Evolutionary conservation across 2,888 invertebrate genomes (phyloP), one percentile per base, ranked within the genome.

Genomic region (Tridacna gigas): DNA sequence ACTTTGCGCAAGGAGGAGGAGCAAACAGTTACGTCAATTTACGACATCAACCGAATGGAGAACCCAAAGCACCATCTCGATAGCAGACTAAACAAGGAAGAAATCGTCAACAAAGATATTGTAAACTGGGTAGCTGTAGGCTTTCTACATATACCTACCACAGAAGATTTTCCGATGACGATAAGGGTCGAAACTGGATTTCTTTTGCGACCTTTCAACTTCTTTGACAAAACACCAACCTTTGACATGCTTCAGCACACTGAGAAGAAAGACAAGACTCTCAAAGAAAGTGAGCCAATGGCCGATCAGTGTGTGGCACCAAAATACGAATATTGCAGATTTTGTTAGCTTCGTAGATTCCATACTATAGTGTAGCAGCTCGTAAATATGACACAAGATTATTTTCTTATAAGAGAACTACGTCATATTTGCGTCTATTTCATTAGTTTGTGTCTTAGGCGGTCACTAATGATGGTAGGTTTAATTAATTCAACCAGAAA

Each of bases 131-230:
- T 91, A 0, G 83, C 89, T 7, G 79, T 91, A 13, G 91, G 91
- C 2, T 91, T 91, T 74, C 80, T 91, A 20, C 91, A 91, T 67
- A 77, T 91, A 22, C 91, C 91, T n/a, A 89, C 89, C 7, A 78
- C 90, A 26, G 91, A 91, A 78, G 91, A 91, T 37, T 85, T 91
- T 67, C 91, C 91, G 20, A 91, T 91, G 89, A 91, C 91, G 18
- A 81, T 86, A 7, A 75, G 86, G n/a, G 89, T 89, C 12, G 84
- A 89, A 37, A 83, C 89, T 9, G 89, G 90, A 0, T 91, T 91
- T 56, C 63, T 85, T 51, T 65, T 91, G 18, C 86, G 84, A 66
- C 91, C 91, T 0, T 91, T 89, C 74, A 91, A 91, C 76, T 91
- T 90, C 80, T 90, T 91, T 69, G 89, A 91, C 45, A 77, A 80